Percentiles rank a stretch among this genome's conserved stretches.
These are phyloP conservation scores for Labroides dimidiatus DNA, from an alignment of 2,797 vertebrate genomes.

Conservation along the genomic window DNA sequence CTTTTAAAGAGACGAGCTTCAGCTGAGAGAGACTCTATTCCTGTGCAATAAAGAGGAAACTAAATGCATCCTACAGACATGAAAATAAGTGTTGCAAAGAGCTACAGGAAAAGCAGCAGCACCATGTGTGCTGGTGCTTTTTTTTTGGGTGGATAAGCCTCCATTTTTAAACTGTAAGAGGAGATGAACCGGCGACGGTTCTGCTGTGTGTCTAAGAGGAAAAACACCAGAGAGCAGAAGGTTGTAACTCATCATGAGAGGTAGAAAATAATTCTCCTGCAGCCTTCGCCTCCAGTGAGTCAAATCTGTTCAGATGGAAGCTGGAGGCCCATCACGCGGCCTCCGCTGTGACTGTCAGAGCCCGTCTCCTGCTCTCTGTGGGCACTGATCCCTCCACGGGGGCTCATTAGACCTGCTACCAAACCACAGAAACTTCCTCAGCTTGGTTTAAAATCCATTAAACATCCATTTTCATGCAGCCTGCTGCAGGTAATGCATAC, in stretches of 20 bases:
- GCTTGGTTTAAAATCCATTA: conserved; percentile 13
- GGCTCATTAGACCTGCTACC: conserved; percentile 33
- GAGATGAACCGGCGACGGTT: conserved; percentile 3
- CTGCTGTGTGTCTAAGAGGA: conserved; percentile 21
- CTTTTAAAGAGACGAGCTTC: too few species aligned
- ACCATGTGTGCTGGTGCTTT: conserved; percentile 1
- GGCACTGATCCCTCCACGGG: conserved; percentile 24
- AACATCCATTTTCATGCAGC: conserved; percentile 55
- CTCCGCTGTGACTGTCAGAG: conserved; percentile 48
- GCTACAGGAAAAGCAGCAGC: too few species aligned
- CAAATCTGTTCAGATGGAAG: conserved; percentile 49
- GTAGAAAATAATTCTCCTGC: conserved; percentile 21
- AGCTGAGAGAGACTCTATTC: too few species aligned
- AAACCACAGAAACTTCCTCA: conserved; percentile 1
- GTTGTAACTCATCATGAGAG: conserved; percentile 43
- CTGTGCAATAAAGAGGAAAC: too few species aligned
- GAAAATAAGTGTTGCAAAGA: too few species aligned
- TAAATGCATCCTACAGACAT: too few species aligned
- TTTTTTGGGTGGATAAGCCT: conserved; percentile 5
- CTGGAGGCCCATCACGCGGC: conserved; percentile 36
- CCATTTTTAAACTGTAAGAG: conserved; percentile 4
- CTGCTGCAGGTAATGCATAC: conserved; percentile 36
- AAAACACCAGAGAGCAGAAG: conserved; percentile 17
- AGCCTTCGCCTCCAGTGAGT: conserved; percentile 29
- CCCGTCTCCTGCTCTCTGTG: conserved; percentile 24